Evolutionary conservation across 2,113 vertebrate species (phyloP), one percentile per base, ranked within the genome.

Genomic region (Triplophysa siluroides): DNA sequence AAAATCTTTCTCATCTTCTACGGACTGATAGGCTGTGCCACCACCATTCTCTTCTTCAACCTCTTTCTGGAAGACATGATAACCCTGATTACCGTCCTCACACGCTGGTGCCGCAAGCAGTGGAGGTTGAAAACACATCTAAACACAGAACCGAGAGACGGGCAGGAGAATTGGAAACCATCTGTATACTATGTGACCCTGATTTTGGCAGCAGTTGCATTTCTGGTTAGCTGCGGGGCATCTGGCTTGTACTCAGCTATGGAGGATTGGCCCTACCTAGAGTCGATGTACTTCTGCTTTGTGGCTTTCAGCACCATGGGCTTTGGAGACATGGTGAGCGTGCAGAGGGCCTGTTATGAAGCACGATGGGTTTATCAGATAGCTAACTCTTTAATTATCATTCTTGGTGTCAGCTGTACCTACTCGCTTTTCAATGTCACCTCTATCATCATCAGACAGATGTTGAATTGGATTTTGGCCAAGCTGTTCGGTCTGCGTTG

Each of bases 311-410:
- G 33, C 33, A 92, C 87, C 0, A 88, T 91, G 38, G 91, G 90
- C 29, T 93, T 93, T 6, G 88, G 91, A 7, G 92, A 91, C 79
- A 86, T 92, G 86, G 91, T 91, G 7, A 92, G 89, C 23, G 69
- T 85, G 38, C 91, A 92, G 69, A 83, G 82, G 66, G 80, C 82
- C 23, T 67, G 77, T 12, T 88, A 90, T 4, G 56, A 84, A 41
- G 54, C 80, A 45, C 87, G 54, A 1, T 12, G 1, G 47, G 78
- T 8, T 0, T 92, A 92, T 73, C 87, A 90, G 76, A 72, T 89
- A 10, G 83, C 74, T 33, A 92, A 90, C 78, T 88, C 87, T 74
- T 81, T 91, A n/a, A 64, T 90, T 66, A 87, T 92, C 74, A 79
- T 92, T 9, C 67, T 89, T 45, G 88, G 90, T 16, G 87, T 91